Evolutionary conservation across 2,888 invertebrate species (phyloP), one percentile per base, ranked within the genome.

Genomic region (Xylophagus ater): DNA sequence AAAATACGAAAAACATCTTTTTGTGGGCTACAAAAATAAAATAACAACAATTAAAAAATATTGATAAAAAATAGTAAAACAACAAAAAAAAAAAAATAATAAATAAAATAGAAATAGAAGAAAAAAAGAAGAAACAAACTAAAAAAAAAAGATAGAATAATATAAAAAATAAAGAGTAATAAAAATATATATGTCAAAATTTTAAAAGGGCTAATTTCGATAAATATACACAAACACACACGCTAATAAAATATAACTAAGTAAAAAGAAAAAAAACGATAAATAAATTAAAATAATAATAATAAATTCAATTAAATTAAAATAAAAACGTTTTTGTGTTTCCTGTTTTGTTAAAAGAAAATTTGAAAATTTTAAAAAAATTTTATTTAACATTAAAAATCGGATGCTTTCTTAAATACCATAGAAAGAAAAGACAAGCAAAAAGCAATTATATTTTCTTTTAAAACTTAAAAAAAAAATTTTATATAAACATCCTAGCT

Each of bases 1-100:
- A 23, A 25, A 5, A 43, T n/a, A 12, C 19, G 18, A 8, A n/a
- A 10, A 34, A 33, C 37, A 39, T 34, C 39, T n/a, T 34, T 34
- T 39, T 39, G 33, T 39, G 39, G 39, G 39, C 39, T 39, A 42
- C 29, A 42, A 29, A 42, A 37, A 38, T 20, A 26, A 17, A 9
- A 26, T 17, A 13, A 6, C 35, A n/a, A 26, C 17, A 25, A 35
- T 26, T 6, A 13, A 12, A 34, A 24, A 20, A 36, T 24, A 34
- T 23, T 20, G 41, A 32, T 21, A 25, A 23, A 41, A 36, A 14
- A 36, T 29, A 37, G 20, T 39, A 17, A 38, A 37, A 37, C 30
- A 34, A 24, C 7, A 9, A 13, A 19, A 28, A 19, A 33, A 37
- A 24, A 23, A 35, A 17, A 36, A 23, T n/a, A 32, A 25, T 35